Evolutionary conservation across 2,797 vertebrate species (phyloP).

Genomic region (Merluccius polli): DNA sequence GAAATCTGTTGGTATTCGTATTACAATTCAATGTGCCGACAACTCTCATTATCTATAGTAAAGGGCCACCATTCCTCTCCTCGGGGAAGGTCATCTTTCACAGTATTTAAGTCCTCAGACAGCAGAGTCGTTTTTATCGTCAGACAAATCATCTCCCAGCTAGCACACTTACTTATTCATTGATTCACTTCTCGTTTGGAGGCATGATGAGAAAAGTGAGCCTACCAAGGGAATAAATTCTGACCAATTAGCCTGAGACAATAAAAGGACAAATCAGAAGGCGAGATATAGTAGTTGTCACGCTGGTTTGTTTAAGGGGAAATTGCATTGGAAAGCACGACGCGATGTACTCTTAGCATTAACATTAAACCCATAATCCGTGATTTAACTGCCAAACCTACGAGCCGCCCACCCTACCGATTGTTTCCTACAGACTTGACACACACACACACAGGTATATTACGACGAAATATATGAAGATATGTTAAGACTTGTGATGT

Average conservation of each 20-base stretch:
- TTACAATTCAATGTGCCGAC: background rate
- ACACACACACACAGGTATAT: no score
- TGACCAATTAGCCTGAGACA: background rate
- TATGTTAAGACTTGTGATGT: no score
- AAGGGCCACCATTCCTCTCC: background rate
- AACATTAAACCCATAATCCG: background rate
- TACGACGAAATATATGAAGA: no score
- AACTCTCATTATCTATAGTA: no score
- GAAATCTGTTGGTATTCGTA: background rate
- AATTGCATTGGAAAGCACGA: background rate
- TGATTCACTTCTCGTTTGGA: constrained; percentile 22
- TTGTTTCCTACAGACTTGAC: background rate
- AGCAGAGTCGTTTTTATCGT: constrained; percentile 11
- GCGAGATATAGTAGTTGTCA: background rate
- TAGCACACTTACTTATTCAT: constrained; percentile 19
- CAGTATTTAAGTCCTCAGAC: constrained; percentile 31
- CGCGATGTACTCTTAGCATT: background rate
- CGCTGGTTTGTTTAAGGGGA: background rate
- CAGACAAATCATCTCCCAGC: constrained; percentile 15
- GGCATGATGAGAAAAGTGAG: constrained; percentile 2
- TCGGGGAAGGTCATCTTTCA: constrained; percentile 17
- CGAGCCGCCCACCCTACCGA: background rate
- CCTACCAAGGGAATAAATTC: background rate
- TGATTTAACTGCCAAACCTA: background rate
- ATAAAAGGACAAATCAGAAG: constrained; percentile 3